A percentile compares a stretch with the other conserved stretches of the same genome.
These are phyloP conservation scores for Bos javanicus DNA, from an alignment of 2,113 vertebrate genomes.

Conservation along the genomic window DNA sequence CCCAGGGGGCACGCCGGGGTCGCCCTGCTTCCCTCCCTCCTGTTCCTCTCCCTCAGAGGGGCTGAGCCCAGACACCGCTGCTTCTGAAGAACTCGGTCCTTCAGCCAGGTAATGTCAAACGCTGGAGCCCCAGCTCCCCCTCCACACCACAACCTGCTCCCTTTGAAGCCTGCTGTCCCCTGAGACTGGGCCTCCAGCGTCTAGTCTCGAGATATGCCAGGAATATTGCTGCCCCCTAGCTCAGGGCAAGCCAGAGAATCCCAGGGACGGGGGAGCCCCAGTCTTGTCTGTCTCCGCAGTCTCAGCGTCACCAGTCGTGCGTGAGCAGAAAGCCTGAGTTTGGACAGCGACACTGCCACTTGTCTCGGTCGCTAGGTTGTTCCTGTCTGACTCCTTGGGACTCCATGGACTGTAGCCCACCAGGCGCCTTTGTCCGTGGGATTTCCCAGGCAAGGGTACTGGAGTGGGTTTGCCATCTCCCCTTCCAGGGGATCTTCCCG, in stretches of 20 bases:
- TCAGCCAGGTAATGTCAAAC: conserved; percentile 65
- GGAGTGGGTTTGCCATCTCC: neutral
- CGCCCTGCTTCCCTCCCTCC: neutral
- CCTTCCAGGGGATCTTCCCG: neutral
- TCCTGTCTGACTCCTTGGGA: neutral
- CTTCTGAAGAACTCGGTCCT: neutral
- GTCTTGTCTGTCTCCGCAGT: neutral
- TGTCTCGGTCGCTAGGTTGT: neutral
- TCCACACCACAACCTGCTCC: neutral
- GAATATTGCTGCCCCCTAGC: neutral
- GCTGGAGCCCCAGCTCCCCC: neutral
- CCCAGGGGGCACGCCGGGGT: rapidly evolving
- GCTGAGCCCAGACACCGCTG: neutral
- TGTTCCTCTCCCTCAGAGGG: conserved; percentile 37
- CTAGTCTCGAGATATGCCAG: neutral
- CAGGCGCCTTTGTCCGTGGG: neutral
- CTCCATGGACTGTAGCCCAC: neutral
- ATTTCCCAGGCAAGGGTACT: neutral
- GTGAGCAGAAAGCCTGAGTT: neutral
- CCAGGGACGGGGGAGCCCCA: neutral
- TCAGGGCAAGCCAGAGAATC: neutral
- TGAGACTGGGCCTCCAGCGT: neutral
- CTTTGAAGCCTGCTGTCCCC: neutral
- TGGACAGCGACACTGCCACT: neutral
- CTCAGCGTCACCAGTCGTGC: neutral